Evolutionary conservation across 2,113 vertebrate species (phyloP), one percentile per base, ranked within the genome.

Genomic region (Rhadina sibilatrix): DNA sequence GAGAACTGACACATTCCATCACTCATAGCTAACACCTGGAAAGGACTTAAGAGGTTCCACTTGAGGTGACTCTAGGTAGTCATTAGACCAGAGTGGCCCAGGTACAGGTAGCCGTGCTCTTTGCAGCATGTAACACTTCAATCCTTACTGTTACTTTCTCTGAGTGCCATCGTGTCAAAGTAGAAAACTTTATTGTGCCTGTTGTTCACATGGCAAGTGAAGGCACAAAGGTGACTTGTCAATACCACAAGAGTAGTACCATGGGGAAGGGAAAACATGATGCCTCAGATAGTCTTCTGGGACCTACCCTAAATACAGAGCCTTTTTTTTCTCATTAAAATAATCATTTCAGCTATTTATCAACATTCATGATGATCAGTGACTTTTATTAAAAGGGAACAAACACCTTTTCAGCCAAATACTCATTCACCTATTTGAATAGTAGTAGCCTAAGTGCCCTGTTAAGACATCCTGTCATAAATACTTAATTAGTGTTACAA

Each of bases 381-480:
- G 77, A 77, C 66, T 93, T 89, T 70, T 44, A 92, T 83, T 93
- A 90, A 95, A 85, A 90, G 86, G 56, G 56, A 74, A 93, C 75
- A 77, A 95, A 83, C 88, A 93, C 40, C 57, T 93, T 93, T 90
- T 59, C 40, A 80, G 75, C 40, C 49, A 92, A 93, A 78, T 71
- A 75, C n/a, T 66, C 87, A 89, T 86, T 81, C 35, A 33, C 71
- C 23, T 78, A 22, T 90, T 95, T 81, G 54, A 85, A 88, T 11
- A 74, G 42, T 11, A 87, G 46, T 35, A 85, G 75, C 63, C 35
- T 93, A 88, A 93, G 72, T 89, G 53, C 90, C 64, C 71, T 49
- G 18, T 71, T 86, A 81, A 83, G 72, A 64, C 22, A 93, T 71
- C 35, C 56, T 59, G 35, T 89, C 79, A 75, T 92, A 86, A 96